Conservation (phyloP, 2,113 vertebrate genomes). For the Chauna torquata region DNA sequence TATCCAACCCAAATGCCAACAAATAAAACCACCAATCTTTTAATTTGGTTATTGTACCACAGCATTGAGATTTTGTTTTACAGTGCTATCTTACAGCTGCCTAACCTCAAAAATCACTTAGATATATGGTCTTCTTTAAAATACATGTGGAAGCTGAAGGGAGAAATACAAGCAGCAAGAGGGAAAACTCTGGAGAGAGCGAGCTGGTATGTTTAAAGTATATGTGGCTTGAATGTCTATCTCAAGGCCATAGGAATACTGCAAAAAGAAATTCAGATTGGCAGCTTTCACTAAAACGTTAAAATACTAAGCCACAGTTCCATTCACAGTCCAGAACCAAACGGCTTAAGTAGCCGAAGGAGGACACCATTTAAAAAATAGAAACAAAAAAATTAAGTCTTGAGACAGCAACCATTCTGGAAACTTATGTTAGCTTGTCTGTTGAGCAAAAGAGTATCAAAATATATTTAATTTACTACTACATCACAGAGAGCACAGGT, state of each 20-base stretch:
- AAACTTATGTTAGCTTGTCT: background rate
- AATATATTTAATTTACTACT: background rate
- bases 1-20: constrained; percentile 41
- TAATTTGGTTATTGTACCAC: background rate
- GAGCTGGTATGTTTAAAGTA: too few species aligned
- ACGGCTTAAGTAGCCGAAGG: background rate
- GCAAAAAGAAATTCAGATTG: background rate
- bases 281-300: background rate
- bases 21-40: constrained; percentile 39
- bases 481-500: background rate
- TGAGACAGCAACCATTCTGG: background rate
- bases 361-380: background rate
- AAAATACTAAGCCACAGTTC: background rate
- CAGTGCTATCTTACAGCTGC: background rate
- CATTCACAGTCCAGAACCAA: background rate
- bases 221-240: too few species aligned
- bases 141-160: background rate
- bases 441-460: background rate
- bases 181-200: background rate
- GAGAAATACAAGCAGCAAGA: background rate
- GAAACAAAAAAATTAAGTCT: background rate
- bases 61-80: background rate
- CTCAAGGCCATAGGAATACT: background rate
- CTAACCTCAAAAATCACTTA: background rate
- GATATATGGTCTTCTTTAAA: background rate